Percentiles rank a stretch among this genome's conserved stretches.
These are phyloP conservation scores for Mimumesa dahlbomi DNA, from an alignment of 2,888 invertebrate genomes.

Conservation along the genomic window DNA sequence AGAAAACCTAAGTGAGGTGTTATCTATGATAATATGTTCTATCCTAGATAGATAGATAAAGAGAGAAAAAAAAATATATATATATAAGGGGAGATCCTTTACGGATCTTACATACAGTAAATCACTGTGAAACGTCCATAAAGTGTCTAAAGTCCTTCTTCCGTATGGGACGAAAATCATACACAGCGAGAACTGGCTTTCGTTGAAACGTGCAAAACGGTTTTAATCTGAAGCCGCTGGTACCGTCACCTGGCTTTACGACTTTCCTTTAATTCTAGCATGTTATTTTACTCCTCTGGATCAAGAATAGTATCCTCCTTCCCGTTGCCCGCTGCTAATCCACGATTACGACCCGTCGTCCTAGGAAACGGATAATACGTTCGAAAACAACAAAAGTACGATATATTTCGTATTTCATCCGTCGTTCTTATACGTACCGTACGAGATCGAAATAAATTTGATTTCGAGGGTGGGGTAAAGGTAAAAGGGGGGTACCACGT, in stretches of 20 bases:
- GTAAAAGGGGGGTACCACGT: neutral
- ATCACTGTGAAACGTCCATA: conserved; percentile 39
- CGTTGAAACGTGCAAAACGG: neutral
- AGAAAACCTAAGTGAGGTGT: conserved; percentile 1
- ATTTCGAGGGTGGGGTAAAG: neutral
- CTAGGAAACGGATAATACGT: conserved; percentile 20
- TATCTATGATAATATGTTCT: too few species aligned
- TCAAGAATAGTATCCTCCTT: neutral
- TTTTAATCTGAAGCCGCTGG: neutral
- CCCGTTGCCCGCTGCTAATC: neutral
- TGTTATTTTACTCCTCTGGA: conserved; percentile 10
- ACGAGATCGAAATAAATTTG: conserved; percentile 43
- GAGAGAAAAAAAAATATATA: too few species aligned
- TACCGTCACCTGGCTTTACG: conserved; percentile 38
- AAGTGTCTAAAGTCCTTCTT: conserved; percentile 33
- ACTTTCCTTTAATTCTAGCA: conserved; percentile 42
- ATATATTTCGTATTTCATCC: conserved; percentile 34
- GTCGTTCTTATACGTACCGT: conserved; percentile 37
- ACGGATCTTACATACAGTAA: conserved; percentile 24
- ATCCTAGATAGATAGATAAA: too few species aligned
- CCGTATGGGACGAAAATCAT: conserved; percentile 28
- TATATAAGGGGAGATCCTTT: too few species aligned
- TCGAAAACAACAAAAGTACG: too few species aligned
- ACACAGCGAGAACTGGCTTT: neutral
- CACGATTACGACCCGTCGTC: neutral